Evolutionary conservation across 2,888 invertebrate species (phyloP), one percentile per base, ranked within the genome.

Genomic region (Noctua comes): DNA sequence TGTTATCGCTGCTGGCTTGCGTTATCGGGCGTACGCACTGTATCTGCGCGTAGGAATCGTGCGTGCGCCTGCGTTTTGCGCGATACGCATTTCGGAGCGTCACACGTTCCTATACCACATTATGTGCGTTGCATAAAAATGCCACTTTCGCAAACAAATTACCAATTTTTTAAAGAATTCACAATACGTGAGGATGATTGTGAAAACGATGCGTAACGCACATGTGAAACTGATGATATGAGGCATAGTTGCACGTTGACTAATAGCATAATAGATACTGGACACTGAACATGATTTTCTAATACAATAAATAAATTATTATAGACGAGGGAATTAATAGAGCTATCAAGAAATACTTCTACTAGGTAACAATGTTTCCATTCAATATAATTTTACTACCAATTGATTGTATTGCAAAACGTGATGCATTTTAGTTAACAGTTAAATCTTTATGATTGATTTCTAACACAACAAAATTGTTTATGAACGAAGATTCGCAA

Each of bases 171-270:
- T 90, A 91, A 89, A 92, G 89, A 93, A 93, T 93, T 92, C 90
- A 92, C 91, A 92, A 94, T 93, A 96, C 96, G 96, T 96, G 96
- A 94, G 93, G 90, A 93, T 93, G 89, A 89, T 95, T 95, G 90
- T 85, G 95, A 95, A 96, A 96, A 90, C 87, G 80, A 91, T 94
- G 96, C 96, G 95, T 95, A 91, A 96, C 95, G 95, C 96, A 95
- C 93, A 93, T 94, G 91, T 93, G 86, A 91, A 92, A 93, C 90
- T 90, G 91, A 91, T 92, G 92, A 93, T 93, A 92, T 84, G 78
- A 86, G 77, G 86, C 90, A 92, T 91, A 90, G 88, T 89, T 91
- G 90, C 91, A 91, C 90, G 91, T 93, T 90, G 89, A 88, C 87
- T 87, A 90, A 90, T 85, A 84, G 80, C 54, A 57, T 75, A 13